These are phyloP conservation scores for Hycleus cichorii DNA, from an alignment of 1,140 invertebrate species.

Conservation along the genomic window DNA sequence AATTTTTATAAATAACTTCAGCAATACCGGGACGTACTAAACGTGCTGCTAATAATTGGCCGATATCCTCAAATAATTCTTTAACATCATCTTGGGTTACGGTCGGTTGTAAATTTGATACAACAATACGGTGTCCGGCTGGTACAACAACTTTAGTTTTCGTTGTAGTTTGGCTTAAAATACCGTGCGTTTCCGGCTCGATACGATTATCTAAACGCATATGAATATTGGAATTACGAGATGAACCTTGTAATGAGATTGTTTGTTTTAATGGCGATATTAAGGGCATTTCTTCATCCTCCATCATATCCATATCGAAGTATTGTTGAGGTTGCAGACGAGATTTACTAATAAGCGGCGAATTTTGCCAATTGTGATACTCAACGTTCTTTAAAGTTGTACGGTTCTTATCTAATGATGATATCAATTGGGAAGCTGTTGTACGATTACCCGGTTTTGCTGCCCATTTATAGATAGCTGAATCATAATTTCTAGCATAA, in stretches of 20 bases:
- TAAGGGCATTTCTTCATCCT: slow-evolving; percentile 41
- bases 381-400: neutral
- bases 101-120: slow-evolving; percentile 77
- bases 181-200: slow-evolving; percentile 42
- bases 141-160: slow-evolving; percentile 44
- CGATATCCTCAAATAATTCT: slow-evolving; percentile 89
- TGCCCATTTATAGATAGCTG: slow-evolving; percentile 26
- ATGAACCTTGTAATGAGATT: slow-evolving; percentile 26
- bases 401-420: neutral
- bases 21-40: slow-evolving; percentile 80
- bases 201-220: slow-evolving; percentile 44
- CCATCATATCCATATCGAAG: slow-evolving; percentile 36
- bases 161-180: slow-evolving; percentile 42
- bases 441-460: slow-evolving; percentile 21
- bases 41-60: slow-evolving; percentile 72
- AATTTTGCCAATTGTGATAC: neutral
- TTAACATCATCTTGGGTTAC: slow-evolving; percentile 86
- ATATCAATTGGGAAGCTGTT: slow-evolving; percentile 27
- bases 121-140: slow-evolving; percentile 68
- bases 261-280: slow-evolving; percentile 13
- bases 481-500: slow-evolving; percentile 19
- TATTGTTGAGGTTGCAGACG: slow-evolving; percentile 19
- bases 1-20: slow-evolving; percentile 80
- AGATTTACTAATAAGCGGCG: neutral
- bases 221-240: slow-evolving; percentile 38